Base-by-base conservation (phyloP, 2,113 vertebrate species). In the Arothron firmamentum region DNA sequence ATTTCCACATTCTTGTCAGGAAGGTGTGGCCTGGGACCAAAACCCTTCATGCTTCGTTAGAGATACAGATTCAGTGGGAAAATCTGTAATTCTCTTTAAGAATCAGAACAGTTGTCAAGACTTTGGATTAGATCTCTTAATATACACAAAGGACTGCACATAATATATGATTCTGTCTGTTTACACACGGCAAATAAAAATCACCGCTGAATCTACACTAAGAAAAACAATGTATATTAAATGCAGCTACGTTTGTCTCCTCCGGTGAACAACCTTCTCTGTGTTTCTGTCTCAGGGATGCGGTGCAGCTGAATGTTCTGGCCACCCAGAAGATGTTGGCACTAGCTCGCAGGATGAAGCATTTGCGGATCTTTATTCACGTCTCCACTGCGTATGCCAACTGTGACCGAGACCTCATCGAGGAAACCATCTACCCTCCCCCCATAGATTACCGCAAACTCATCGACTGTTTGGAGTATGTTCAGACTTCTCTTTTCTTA, bases 341-440 rank as follows among this genome's bases (percentile, higher is more conserved):
- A 2, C 84, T 99, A 78, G 97, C 94, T 31, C 94, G 92, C 69
- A 88, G 50, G 47, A 97, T 99, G 90, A 95, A 94, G 82, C 90
- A 94, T 52, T 89, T 99, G 75, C 95, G 98, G 81, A 88, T 98
- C 53, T 98, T 98, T 77, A 81, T 94, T 75, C 95, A 99, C 5
- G 76, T 98, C 61, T 98, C 96, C n/a, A 99, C 97, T 1, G 97
- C 97, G 10, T 98, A 94, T 20, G 95, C 96, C n/a, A 93, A 99
- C 65, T 98, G 97, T 78, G 93, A 99, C 87, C 88, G 89, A 11
- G 92, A 96, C 70, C 91, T 96, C 67, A 99, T 98, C 20, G 97
- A 96, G 59, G 97, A 99, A 82, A 55, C 94, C 0, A 84, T 99
- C 41, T 99, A 99, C 81, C 90, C 94, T 5, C 94, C 97, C 7